Percentiles rank a stretch among this genome's conserved stretches.
Evolutionary conservation across 2,888 invertebrate species (phyloP).

Genomic region (Lydus trimaculatus): DNA sequence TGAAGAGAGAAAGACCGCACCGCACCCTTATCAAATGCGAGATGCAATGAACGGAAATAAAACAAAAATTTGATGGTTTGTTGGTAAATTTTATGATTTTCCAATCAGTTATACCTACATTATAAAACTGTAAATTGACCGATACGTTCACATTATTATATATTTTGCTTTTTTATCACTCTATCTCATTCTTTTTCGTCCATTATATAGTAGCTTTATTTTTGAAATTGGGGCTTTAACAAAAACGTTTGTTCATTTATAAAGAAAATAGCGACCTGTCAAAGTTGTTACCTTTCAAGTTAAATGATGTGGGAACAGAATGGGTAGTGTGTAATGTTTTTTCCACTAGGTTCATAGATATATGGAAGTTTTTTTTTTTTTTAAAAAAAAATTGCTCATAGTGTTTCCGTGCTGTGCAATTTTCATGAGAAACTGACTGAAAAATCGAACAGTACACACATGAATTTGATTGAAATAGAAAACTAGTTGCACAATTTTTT

Average conservation of each 20-base stretch:
- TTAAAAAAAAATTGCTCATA: neutral
- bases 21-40: neutral
- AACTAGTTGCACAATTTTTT: too few relatives aligned
- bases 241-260: conserved; percentile 13
- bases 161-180: neutral
- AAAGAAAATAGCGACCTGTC: conserved; percentile 13
- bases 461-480: neutral
- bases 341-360: neutral
- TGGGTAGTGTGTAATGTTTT: conserved; percentile 12
- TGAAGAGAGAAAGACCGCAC: neutral
- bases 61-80: conserved; percentile 13
- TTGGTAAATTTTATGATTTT: neutral
- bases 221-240: neutral
- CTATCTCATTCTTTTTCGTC: neutral
- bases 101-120: conserved; percentile 8
- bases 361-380: conserved; percentile 7
- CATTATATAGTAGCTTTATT: neutral
- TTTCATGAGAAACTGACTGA: conserved; percentile 4
- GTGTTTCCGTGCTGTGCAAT: conserved; percentile 4
- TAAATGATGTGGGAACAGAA: conserved; percentile 13
- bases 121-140: neutral
- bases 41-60: conserved; percentile 5
- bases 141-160: neutral
- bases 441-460: neutral
- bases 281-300: conserved; percentile 15